phyloP scores from a whole-genome alignment of 2,797 vertebrate genomes.

The Brachyalestes nurse region DNA sequence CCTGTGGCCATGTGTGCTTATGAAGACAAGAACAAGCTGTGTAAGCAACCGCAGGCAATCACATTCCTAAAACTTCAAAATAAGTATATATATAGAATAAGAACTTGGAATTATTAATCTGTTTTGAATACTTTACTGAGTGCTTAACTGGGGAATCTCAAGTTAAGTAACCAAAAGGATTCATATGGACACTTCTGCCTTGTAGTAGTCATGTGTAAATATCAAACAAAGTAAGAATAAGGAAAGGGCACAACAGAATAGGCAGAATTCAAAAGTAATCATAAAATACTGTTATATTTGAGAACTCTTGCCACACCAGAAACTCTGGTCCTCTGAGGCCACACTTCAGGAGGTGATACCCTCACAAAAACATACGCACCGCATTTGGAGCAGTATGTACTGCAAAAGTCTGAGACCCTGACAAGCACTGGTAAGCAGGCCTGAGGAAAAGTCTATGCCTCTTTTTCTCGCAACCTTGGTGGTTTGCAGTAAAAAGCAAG shows the following conservation, averaged over 20 bases:
- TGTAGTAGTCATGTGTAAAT: background rate
- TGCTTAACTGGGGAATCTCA: background rate
- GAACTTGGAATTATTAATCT: background rate
- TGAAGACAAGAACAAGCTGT: background rate
- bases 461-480: constrained; percentile 58
- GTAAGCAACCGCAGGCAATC: background rate
- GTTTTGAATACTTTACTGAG: background rate
- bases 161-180: background rate
- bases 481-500: constrained; percentile 52
- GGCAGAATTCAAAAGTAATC: background rate
- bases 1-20: background rate
- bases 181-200: background rate
- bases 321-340: background rate
- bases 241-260: background rate
- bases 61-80: background rate
- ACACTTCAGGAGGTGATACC: constrained; percentile 55
- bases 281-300: background rate
- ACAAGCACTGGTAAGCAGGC: constrained; percentile 59
- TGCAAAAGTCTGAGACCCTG: constrained; percentile 38
- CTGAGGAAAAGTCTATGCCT: constrained; percentile 58
- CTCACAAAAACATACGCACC: constrained; percentile 63
- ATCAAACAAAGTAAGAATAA: background rate
- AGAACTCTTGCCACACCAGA: background rate
- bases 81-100: background rate
- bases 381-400: constrained; percentile 29